These are phyloP conservation scores for Microtus montanus DNA, from an alignment of 2,113 vertebrate genomes.

Conservation along the genomic window DNA sequence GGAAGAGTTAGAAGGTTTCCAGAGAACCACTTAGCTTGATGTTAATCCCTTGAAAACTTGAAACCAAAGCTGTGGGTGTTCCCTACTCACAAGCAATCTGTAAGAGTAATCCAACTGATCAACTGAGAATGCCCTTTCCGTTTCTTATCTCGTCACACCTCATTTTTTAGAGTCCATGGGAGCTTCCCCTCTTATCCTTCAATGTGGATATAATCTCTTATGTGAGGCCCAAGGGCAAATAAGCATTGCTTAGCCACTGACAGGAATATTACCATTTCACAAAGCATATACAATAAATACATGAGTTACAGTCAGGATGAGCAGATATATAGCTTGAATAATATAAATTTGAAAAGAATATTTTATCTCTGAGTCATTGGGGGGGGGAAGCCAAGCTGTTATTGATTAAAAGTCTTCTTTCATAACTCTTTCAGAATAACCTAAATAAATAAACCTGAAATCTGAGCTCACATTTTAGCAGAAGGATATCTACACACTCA, in stretches of 20 bases:
- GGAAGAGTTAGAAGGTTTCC: conserved; percentile 25
- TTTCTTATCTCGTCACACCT: conserved; percentile 37
- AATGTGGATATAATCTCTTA: background rate
- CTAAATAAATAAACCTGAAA: background rate
- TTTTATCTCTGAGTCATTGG: conserved; percentile 23
- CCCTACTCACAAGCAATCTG: conserved; percentile 54
- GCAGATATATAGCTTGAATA: background rate
- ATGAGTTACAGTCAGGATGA: background rate
- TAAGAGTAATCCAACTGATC: conserved; percentile 40
- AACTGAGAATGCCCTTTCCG: background rate
- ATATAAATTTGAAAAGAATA: conserved; percentile 57
- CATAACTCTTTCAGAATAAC: background rate
- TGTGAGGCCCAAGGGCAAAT: conserved; percentile 39
- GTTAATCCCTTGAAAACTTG: conserved; percentile 67
- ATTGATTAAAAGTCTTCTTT: conserved; percentile 8
- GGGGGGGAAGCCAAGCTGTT: background rate
- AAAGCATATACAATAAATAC: conserved; percentile 47
- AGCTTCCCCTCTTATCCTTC: background rate
- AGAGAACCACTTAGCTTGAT: conserved; percentile 33
- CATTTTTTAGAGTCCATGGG: conserved; percentile 46
- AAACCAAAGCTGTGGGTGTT: background rate
- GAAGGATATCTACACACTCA: background rate
- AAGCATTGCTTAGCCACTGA: conserved; percentile 17
- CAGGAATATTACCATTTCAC: conserved; percentile 59
- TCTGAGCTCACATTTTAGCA: background rate